A percentile compares a stretch with the other conserved stretches of the same genome.
Conservation (phyloP, 2,888 invertebrate species). For the Thysanoteuthis rhombus region DNA sequence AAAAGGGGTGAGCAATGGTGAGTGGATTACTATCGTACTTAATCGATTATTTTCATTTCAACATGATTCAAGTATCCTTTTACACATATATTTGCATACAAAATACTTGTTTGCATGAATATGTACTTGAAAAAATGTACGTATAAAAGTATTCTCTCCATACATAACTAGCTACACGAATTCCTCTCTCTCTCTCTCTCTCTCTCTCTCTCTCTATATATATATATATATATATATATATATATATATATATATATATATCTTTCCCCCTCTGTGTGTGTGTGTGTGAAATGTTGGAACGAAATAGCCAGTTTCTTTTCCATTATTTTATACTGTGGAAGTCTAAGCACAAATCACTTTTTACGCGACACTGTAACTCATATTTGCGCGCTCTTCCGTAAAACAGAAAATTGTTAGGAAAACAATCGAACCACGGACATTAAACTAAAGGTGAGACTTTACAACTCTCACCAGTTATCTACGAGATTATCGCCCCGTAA, state of each 20-base stretch:
- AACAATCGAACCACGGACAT: background rate
- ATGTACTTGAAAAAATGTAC: no score
- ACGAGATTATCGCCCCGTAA: background rate
- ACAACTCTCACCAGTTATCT: background rate
- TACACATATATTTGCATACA: no score
- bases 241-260: background rate
- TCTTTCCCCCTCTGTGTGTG: background rate
- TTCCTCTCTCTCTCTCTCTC: no score
- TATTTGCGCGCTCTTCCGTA: background rate
- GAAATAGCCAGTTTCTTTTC: background rate
- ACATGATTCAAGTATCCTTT: no score
- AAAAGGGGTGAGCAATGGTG: no score
- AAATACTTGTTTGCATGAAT: no score
- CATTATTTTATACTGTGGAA: background rate
- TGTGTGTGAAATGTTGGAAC: background rate
- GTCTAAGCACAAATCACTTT: background rate
- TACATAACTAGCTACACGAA: no score
- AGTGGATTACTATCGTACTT: no score
- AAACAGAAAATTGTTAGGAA: background rate
- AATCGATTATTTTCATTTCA: no score
- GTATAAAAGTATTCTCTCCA: no score
- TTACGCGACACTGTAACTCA: background rate
- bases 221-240: background rate
- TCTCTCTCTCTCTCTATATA: no score
- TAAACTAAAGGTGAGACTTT: background rate